Evolutionary conservation across 2,113 vertebrate genomes (phyloP), one percentile per base, ranked within the genome.

Genomic region (Sebastes schlegelii): DNA sequence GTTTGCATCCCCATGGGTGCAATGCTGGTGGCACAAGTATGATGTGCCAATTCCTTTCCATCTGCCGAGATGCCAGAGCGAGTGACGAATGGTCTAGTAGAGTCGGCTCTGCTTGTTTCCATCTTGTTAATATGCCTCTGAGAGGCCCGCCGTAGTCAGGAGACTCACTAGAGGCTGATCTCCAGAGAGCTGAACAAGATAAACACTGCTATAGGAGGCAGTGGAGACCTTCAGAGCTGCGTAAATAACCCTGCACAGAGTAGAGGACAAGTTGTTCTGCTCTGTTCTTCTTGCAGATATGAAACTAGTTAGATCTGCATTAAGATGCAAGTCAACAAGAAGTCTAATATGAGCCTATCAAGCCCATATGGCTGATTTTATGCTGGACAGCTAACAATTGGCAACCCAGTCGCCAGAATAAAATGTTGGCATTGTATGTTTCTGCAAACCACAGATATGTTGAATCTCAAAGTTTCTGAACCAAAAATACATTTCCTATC

Each of bases 41-140:
- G 69, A 89, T 78, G 83, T 86, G 81, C 70, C 82, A 82, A 79
- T 86, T 87, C 70, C 79, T 85, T 76, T 89, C 88, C 84, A 85
- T 90, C 87, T 89, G 80, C 86, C 7, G 48, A 83, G 64, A 86
- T 82, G 91, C 79, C 87, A 84, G 55, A 82, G 71, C 3, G 17
- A 72, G 60, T 89, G 85, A 93, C 77, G 86, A 80, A 89, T 92
- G 80, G 80, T 79, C 60, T 65, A 46, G 77, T 23, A 65, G 74
- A 86, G 76, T 81, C 58, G 8, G 46, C 77, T 85, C 66, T 77
- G 85, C 89, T 92, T 81, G 86, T 92, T 92, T 92, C 88, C 80
- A 71, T 92, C 90, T 92, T 88, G 86, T 92, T 92, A 90, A 88
- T 86, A 84, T 86, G 83, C 91, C 78, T 82, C 49, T 46, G 89